These are phyloP conservation scores for Phalanger gymnotis DNA, from an alignment of 2,797 vertebrate species.

Conservation along the genomic window DNA sequence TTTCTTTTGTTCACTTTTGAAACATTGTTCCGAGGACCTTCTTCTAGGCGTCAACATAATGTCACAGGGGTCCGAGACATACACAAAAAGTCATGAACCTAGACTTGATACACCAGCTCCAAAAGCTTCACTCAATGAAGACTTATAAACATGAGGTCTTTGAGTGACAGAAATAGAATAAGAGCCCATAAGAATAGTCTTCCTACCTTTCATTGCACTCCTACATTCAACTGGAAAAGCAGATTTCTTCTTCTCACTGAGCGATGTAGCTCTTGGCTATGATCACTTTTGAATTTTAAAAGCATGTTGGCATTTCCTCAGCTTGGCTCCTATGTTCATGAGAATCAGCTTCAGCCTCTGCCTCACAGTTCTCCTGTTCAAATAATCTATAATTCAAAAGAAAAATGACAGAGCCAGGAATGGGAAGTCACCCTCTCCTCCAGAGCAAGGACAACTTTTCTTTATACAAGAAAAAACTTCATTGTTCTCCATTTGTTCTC, in stretches of 20 bases:
- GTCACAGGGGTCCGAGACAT: background rate
- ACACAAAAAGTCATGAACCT: background rate
- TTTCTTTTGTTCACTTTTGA: background rate
- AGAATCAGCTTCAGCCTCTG: background rate
- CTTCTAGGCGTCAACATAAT: background rate
- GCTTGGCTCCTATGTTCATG: background rate
- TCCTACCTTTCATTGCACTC: background rate
- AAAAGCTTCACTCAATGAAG: conserved; percentile 39
- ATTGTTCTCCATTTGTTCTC: background rate
- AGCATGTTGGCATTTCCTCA: background rate
- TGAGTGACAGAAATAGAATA: background rate
- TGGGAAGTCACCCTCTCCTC: background rate
- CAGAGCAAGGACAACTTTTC: background rate
- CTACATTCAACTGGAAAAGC: background rate
- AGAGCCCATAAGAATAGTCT: background rate
- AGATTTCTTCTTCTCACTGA: background rate
- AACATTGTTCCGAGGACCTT: background rate
- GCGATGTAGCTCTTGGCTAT: background rate
- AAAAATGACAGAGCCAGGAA: background rate
- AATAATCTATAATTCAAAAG: background rate
- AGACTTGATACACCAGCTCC: background rate
- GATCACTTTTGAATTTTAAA: background rate
- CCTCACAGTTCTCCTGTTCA: background rate
- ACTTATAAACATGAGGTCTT: background rate
- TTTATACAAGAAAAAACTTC: background rate